These are phyloP conservation scores for Amphiduros pacificus DNA, from an alignment of 2,888 invertebrate species.

Conservation along the genomic window DNA sequence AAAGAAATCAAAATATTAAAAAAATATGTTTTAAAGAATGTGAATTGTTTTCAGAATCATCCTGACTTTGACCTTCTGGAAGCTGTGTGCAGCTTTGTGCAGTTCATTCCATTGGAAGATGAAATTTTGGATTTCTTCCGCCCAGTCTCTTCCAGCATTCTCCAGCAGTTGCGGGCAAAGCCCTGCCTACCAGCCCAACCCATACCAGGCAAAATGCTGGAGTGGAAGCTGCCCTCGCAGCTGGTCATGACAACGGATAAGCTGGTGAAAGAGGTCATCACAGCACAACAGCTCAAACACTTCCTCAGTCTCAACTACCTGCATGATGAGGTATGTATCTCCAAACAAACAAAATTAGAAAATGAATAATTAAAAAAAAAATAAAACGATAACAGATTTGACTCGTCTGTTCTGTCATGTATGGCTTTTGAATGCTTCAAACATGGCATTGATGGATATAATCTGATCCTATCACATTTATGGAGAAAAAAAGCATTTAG, in stretches of 20 bases:
- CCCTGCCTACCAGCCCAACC: constrained; percentile 51
- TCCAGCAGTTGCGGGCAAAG: constrained; percentile 45
- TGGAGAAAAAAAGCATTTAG: too few species aligned
- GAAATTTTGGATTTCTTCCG: constrained; percentile 57
- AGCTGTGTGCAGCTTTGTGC: constrained; percentile 47
- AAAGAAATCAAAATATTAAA: not conserved
- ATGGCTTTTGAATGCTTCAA: too few species aligned
- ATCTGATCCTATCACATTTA: too few species aligned
- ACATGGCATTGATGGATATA: too few species aligned
- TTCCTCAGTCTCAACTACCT: constrained; percentile 51
- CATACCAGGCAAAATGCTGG: constrained; percentile 22
- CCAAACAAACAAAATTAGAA: too few species aligned
- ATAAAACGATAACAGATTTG: too few species aligned
- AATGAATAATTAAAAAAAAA: too few species aligned
- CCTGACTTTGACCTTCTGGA: constrained; percentile 39
- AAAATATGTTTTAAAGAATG: not conserved
- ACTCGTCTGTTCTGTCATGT: too few species aligned
- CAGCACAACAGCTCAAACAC: constrained; percentile 39
- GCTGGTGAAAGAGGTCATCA: constrained; percentile 45
- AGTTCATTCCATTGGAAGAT: constrained; percentile 55
- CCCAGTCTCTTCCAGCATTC: constrained; percentile 51
- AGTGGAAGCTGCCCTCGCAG: constrained; percentile 54
- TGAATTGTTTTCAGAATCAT: constrained; percentile 33
- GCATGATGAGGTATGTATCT: constrained; percentile 42
- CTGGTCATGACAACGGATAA: constrained; percentile 45